These are phyloP conservation scores for Columba guinea DNA, from an alignment of 2,797 vertebrate species.

Conservation along the genomic window DNA sequence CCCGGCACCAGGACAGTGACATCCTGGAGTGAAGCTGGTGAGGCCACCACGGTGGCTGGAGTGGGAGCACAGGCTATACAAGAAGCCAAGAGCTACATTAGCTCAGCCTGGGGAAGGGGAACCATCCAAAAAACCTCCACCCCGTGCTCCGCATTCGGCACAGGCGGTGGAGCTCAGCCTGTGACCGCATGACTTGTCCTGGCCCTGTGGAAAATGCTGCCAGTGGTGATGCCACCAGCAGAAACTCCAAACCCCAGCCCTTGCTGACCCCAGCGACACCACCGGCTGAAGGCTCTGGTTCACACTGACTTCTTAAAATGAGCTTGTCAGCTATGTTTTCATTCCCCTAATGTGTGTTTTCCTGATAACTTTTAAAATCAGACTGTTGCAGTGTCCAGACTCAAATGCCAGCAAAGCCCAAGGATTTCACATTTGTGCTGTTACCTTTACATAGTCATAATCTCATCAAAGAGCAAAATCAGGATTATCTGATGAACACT, in stretches of 20 bases:
- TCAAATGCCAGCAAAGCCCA: neutral
- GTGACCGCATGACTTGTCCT: rapidly evolving
- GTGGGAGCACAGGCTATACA: rapidly evolving
- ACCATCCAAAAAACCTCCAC: rapidly evolving
- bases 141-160: neutral
- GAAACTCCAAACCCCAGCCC: neutral
- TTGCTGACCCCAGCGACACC: rapidly evolving
- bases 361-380: neutral
- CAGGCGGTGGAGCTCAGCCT: neutral
- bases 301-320: neutral
- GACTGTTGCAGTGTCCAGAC: rapidly evolving
- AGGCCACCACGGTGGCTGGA: rapidly evolving
- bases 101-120: neutral
- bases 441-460: neutral
- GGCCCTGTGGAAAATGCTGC: rapidly evolving
- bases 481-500: neutral
- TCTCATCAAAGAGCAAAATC: neutral
- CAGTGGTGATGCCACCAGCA: rapidly evolving
- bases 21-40: rapidly evolving
- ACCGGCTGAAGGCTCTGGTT: neutral
- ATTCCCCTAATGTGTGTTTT: neutral
- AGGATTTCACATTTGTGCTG: rapidly evolving
- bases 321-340: neutral
- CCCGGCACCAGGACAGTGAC: neutral
- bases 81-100: rapidly evolving